Evolutionary conservation across 1,140 invertebrate species (phyloP).

Genomic region (Drosophila nikananu): DNA sequence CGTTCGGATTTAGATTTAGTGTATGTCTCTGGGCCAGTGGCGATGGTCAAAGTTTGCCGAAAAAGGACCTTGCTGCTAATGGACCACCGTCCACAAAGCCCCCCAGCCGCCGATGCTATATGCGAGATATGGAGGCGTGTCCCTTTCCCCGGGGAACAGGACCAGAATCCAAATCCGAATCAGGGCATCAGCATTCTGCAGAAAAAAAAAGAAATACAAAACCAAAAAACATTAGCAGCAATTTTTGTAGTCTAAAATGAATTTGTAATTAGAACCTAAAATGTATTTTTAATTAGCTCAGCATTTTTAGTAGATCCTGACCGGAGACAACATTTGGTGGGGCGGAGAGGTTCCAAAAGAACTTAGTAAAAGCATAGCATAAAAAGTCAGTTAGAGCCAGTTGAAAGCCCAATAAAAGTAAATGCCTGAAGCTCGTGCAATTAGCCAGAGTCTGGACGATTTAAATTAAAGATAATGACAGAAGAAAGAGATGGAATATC

Average conservation of each 20-base stretch:
- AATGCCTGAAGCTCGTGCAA: neutral
- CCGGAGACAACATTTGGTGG: neutral
- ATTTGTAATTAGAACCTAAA: constrained; percentile 71
- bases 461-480: neutral
- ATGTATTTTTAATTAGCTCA: constrained; percentile 78
- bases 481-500: neutral
- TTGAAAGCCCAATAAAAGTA: constrained; percentile 19
- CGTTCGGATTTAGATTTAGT: constrained; percentile 75
- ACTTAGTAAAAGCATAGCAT: constrained; percentile 1
- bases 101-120: constrained; percentile 26
- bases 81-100: constrained; percentile 44
- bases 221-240: constrained; percentile 59
- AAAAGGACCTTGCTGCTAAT: constrained; percentile 67
- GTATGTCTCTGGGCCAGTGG: constrained; percentile 50
- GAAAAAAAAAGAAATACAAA: neutral
- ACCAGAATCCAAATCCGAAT: constrained; percentile 11
- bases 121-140: constrained; percentile 40
- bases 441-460: constrained; percentile 5
- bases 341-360: neutral
- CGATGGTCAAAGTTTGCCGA: constrained; percentile 24
- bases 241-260: constrained; percentile 72
- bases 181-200: constrained; percentile 13
- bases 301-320: constrained; percentile 52
- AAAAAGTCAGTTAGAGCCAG: constrained; percentile 10
- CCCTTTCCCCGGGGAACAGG: constrained; percentile 9